phyloP scores from a whole-genome alignment of 2,888 invertebrate genomes.

The Orthosia gothica region DNA sequence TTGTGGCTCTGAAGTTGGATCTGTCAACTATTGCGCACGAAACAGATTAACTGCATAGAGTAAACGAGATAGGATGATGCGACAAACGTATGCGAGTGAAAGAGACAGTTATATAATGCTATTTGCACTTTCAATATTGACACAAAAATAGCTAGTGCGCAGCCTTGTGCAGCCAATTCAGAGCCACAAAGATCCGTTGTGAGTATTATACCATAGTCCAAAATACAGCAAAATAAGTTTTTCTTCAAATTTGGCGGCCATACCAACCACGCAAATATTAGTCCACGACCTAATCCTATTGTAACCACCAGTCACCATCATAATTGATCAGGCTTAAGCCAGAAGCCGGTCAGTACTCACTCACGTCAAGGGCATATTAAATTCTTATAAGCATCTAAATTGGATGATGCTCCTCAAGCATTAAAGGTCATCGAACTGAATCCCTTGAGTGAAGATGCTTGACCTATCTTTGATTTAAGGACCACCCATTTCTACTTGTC shows the following conservation, averaged over 20 bases:
- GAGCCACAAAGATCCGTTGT: too few species aligned
- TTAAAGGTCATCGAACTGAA: conserved; percentile 25
- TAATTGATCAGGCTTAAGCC: conserved; percentile 27
- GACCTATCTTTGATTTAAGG: conserved; percentile 10
- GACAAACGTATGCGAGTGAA: too few species aligned
- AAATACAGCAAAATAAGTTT: not conserved
- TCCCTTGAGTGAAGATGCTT: not conserved
- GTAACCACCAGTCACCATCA: conserved; percentile 2
- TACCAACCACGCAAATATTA: conserved; percentile 2
- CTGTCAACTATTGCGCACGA: too few species aligned
- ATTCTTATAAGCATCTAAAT: conserved; percentile 41
- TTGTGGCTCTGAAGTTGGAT: too few species aligned
- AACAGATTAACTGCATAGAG: too few species aligned
- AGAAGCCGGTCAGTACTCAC: conserved; percentile 36
- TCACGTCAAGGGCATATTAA: conserved; percentile 39
- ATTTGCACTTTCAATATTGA: too few species aligned
- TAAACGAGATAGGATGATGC: too few species aligned
- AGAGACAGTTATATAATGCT: too few species aligned
- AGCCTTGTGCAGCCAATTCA: too few species aligned
- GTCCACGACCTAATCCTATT: not conserved
- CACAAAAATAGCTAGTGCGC: too few species aligned
- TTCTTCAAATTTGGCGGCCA: not conserved
- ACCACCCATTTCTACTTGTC: conserved; percentile 28
- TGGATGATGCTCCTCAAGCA: conserved; percentile 30
- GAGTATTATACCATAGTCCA: too few species aligned